Percentiles rank a stretch among this genome's conserved stretches.
Evolutionary conservation across 2,888 invertebrate species (phyloP).

Genomic region (Stenchaetothrips biformis): DNA sequence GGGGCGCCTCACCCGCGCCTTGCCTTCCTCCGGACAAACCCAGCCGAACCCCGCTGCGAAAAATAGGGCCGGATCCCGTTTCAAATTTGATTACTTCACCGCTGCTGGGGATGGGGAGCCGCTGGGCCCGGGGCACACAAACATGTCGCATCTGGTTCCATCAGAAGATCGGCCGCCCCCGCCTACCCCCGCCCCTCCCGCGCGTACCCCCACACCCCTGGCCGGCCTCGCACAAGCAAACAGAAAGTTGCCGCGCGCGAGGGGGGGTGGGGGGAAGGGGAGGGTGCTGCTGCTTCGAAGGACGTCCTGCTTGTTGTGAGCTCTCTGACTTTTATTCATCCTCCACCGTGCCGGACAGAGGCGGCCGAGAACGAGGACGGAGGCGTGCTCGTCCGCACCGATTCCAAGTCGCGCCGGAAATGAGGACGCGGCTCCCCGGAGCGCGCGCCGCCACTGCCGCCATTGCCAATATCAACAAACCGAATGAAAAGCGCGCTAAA

Average conservation of each 20-base stretch:
- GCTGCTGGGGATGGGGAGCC: background rate
- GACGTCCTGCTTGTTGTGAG: background rate
- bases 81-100: slow-evolving; percentile 4
- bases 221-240: background rate
- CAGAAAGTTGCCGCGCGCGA: background rate
- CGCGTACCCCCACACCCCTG: background rate
- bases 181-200: background rate
- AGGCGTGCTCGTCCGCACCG: too few relatives aligned
- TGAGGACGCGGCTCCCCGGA: too few relatives aligned
- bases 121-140: background rate
- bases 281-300: background rate
- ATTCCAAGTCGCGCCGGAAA: too few relatives aligned
- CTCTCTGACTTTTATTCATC: background rate
- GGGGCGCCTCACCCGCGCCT: background rate
- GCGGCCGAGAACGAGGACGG: too few relatives aligned
- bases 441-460: too few relatives aligned
- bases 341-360: too few relatives aligned
- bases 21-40: background rate
- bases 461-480: too few relatives aligned
- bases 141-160: slow-evolving; percentile 7
- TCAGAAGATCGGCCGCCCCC: background rate
- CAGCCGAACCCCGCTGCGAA: too few relatives aligned
- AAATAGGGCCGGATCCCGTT: background rate
- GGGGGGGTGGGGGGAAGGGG: background rate
- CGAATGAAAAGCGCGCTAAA: too few relatives aligned